Evolutionary conservation across 2,113 vertebrate species (phyloP), one percentile per base, ranked within the genome.

Genomic region (Charina bottae): DNA sequence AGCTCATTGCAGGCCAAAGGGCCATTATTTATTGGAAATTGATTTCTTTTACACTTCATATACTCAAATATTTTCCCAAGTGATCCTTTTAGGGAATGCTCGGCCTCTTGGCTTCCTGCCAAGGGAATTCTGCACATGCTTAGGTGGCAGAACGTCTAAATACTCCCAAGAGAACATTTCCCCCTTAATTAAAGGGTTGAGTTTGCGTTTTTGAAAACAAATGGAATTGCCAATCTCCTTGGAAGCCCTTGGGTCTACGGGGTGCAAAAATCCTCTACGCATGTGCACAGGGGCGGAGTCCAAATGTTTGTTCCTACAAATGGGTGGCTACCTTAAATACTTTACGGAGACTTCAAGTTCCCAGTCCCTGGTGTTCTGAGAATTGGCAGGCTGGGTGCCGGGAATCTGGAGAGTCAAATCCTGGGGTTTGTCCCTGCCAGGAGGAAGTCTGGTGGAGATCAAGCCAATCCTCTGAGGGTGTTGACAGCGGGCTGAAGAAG

Each of bases 391-490:
- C 28, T 1, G 1, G 46, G 83, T 49, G 46, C 42, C 15, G 3
- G 10, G 5, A 49, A 49, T 2, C 6, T 15, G 9, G 7, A 46
- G 59, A 3, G 59, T 33, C 85, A 33, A 46, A 64, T 15, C 55
- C 86, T 9, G 86, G 21, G 56, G n/a, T 60, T 28, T 21, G 28
- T 26, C 19, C 28, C 28, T 19, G 62, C 10, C 62, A 64, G 0
- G 4, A 68, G 28, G 49, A 6, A 11, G 62, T n/a, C 90, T 68
- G 89, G 46, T 15, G 68, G 89, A 72, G 58, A 55, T 94, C 84
- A 88, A 24, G 68, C 62, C 1, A 19, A 19, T 78, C 15, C 6
- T 59, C 28, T 28, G 72, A 26, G 46, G 37, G 93, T 62, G 91
- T 59, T 90, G 92, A 94, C 90, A 90, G 54, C 15, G 8, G 33